Base-by-base conservation (phyloP, 2,888 invertebrate genomes). In the Bruchidius siliquastri region DNA sequence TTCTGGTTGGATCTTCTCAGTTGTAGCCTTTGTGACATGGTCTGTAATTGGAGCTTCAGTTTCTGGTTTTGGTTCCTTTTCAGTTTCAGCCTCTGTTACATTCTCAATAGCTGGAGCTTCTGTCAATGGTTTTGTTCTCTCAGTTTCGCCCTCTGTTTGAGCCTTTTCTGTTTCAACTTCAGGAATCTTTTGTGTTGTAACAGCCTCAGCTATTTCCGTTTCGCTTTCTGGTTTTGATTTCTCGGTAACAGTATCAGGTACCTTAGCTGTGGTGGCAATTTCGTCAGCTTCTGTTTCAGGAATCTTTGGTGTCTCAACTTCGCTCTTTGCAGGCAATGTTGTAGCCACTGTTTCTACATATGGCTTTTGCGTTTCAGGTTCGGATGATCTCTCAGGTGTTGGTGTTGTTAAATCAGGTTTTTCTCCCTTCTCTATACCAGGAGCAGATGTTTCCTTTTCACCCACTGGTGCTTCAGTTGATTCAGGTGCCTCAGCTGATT, bases 11-110 rank as follows among this genome's bases (percentile, higher is more conserved):
- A 2, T 21, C 22, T n/a, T 67, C 21, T 21, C 66, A 67, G 67
- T 67, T 67, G 21, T 2, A 2, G 30, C 3, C 30, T 72, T 49
- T 2, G 72, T 72, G 18, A 22, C 72, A 69, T 75, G 71, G 71
- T 71, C 71, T 71, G 67, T 67, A 26, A 30, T 72, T 69, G 66
- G 66, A 21, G 73, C 13, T 68, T 22, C 68, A 10, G 21, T 10
- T 72, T 73, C 76, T 32, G 72, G 67, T 68, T 66, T 71, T 69
- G 22, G 8, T 30, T 70, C 21, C 67, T 75, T 69, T 67, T 73
- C 72, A 72, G 71, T 72, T 67, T 75, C 75, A 71, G 73, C 68
- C 71, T 77, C 73, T 22, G 78, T 75, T 70, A 76, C 67, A 75
- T 74, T 68, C 72, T 77, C 77, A 67, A 73, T 70, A 70, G 70